Conservation (phyloP, 2,113 vertebrate species). For the Gracilinanus agilis region DNA sequence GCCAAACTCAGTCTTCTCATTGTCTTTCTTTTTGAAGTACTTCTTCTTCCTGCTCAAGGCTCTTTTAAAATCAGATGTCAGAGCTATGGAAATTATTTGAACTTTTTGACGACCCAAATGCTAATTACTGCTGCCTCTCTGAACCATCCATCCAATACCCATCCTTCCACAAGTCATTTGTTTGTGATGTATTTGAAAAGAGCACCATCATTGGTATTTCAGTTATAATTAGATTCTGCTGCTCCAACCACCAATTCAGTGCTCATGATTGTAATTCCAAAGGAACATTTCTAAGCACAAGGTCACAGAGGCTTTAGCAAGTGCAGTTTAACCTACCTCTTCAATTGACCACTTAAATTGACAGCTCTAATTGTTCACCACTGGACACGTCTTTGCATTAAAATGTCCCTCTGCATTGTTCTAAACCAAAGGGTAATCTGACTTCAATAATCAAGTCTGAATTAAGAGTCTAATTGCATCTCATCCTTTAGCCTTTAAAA, state of each 20-base stretch:
- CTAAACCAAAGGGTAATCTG: constrained; percentile 81
- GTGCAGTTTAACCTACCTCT: constrained; percentile 77
- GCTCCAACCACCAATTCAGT: constrained; percentile 73
- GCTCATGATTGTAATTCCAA: constrained; percentile 75
- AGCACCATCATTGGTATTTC: constrained; percentile 45
- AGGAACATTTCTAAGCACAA: constrained; percentile 78
- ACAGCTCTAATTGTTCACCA: constrained; percentile 81
- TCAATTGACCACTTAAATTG: constrained; percentile 79
- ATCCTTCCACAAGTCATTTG: constrained; percentile 41
- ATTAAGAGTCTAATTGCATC: constrained; percentile 81
- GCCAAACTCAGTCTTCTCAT: neutral
- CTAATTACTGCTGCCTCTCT: constrained; percentile 50
- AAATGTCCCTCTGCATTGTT: constrained; percentile 75
- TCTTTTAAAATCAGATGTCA: constrained; percentile 58
- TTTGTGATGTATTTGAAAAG: constrained; percentile 66
- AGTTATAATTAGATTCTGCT: constrained; percentile 79
- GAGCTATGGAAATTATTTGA: constrained; percentile 62
- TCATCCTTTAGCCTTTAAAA: constrained; percentile 80
- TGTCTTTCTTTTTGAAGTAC: neutral
- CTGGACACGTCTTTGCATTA: constrained; percentile 78
- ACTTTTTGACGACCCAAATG: constrained; percentile 49
- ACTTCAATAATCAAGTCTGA: constrained; percentile 78
- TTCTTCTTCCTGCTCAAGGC: neutral
- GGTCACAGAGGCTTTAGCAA: constrained; percentile 76
- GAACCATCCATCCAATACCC: constrained; percentile 33